These are phyloP conservation scores for Slavum lentiscoides DNA, from an alignment of 2,888 invertebrate genomes.

Conservation along the genomic window DNA sequence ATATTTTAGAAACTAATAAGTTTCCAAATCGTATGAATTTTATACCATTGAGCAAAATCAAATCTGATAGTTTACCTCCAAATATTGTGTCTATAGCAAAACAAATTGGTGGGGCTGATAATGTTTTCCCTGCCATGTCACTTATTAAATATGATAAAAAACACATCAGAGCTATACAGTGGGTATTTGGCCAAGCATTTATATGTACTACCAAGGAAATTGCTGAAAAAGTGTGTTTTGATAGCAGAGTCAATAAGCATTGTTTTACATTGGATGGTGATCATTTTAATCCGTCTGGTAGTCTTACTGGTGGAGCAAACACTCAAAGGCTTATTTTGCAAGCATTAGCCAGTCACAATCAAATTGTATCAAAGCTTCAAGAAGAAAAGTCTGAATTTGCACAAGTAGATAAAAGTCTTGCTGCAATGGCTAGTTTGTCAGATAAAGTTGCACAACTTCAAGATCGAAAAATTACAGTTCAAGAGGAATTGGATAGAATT, in stretches of 20 bases:
- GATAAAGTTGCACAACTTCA: conserved; percentile 15
- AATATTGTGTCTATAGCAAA: conserved; percentile 23
- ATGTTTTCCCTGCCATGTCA: conserved; percentile 76
- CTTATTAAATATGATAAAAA: conserved; percentile 72
- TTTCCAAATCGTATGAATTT: conserved; percentile 81
- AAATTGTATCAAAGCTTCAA: conserved; percentile 25
- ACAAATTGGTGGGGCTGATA: conserved; percentile 49
- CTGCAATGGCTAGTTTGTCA: conserved; percentile 17
- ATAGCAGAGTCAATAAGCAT: conserved; percentile 69
- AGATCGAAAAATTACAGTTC: conserved; percentile 31
- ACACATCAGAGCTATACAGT: conserved; percentile 78
- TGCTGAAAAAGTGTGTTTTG: conserved; percentile 81
- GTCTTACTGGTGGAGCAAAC: conserved; percentile 75
- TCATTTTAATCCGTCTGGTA: conserved; percentile 84
- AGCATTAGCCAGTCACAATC: conserved; percentile 28
- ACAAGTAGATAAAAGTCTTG: conserved; percentile 12
- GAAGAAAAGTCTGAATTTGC: conserved; percentile 20
- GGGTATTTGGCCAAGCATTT: conserved; percentile 83
- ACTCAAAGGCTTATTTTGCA: conserved; percentile 37
- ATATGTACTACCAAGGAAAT: conserved; percentile 79
- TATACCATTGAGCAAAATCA: conserved; percentile 88
- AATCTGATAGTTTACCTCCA: conserved; percentile 21
- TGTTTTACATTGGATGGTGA: conserved; percentile 92
- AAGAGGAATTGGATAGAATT: conserved; percentile 30
- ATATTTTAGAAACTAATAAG: conserved; percentile 79